Percentiles rank a stretch among this genome's conserved stretches.
These are phyloP conservation scores for Corythaixoides concolor DNA, from an alignment of 2,113 vertebrate species.

Conservation along the genomic window DNA sequence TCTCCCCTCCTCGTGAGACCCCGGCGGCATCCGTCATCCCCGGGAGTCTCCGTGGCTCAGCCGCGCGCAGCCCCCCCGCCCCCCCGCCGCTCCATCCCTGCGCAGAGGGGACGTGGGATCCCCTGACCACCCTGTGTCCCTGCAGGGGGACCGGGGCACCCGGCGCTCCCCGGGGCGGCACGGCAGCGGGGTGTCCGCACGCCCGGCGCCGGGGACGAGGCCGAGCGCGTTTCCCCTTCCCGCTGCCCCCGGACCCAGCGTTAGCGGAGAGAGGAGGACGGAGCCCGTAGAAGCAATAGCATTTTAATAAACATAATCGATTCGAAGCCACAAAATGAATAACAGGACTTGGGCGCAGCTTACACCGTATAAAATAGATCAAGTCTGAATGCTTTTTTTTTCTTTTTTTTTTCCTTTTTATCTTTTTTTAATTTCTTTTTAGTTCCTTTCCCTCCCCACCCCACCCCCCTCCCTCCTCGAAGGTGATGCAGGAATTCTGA, in stretches of 20 bases:
- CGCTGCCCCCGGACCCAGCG: background rate
- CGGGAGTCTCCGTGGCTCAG: background rate
- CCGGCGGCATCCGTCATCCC: background rate
- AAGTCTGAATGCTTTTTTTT: conserved; percentile 77
- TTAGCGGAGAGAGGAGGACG: background rate
- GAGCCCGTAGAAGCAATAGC: conserved; percentile 84
- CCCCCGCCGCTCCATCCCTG: background rate
- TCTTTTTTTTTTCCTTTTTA: background rate
- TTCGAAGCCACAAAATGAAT: conserved; percentile 90
- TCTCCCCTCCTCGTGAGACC: background rate
- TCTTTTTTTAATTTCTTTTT: conserved; percentile 1
- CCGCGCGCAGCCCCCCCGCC: background rate
- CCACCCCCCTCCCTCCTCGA: background rate
- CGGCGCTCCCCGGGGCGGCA: fast-evolving
- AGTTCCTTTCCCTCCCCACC: background rate
- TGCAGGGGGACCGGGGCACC: background rate
- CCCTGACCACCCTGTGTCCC: fast-evolving
- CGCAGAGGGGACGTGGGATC: background rate
- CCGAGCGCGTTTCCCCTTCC: background rate
- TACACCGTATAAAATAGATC: conserved; percentile 86
- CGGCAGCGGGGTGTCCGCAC: fast-evolving
- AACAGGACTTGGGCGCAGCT: conserved; percentile 85
- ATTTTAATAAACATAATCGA: conserved; percentile 93
- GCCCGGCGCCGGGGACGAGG: fast-evolving
- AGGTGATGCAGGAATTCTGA: conserved; percentile 14